Evolutionary conservation across 2,888 invertebrate genomes (phyloP).

Genomic region (Spilarctia lutea): DNA sequence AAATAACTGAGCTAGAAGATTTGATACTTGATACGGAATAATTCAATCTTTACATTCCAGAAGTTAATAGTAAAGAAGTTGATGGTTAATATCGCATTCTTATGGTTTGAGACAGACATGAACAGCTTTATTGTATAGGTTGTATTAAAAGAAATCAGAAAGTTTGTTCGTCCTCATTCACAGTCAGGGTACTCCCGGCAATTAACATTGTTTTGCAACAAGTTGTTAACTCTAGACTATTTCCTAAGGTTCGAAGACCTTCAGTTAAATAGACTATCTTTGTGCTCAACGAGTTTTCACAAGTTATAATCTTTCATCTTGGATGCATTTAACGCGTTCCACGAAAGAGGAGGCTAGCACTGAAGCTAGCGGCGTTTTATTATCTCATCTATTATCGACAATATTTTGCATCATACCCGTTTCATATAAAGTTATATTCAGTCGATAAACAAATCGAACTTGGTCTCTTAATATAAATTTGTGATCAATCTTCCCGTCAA

Average conservation of each 20-base stretch:
- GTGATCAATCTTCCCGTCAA: constrained; percentile 41
- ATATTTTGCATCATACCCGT: neutral
- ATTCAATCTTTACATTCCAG: neutral
- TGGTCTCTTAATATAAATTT: constrained; percentile 19
- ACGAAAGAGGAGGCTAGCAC: neutral
- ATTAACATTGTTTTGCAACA: neutral
- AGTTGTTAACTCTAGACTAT: neutral
- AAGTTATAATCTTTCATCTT: neutral
- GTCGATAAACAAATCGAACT: constrained; percentile 25
- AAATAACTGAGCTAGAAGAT: too few species aligned
- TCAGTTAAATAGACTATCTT: neutral
- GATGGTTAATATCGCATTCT: too few species aligned
- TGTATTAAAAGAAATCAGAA: too few species aligned
- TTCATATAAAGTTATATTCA: neutral
- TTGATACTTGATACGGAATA: neutral
- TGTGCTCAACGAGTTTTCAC: neutral
- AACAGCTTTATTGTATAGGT: too few species aligned
- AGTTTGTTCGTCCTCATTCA: neutral
- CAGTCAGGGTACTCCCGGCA: neutral
- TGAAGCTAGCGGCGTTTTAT: neutral
- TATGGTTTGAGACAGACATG: too few species aligned
- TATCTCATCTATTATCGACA: neutral
- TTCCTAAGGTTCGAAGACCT: too few species aligned
- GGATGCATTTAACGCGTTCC: neutral
- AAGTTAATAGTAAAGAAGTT: too few species aligned